These are phyloP conservation scores for Cyphomyrus plagiostoma DNA, from an alignment of 2,113 vertebrate genomes.

Conservation along the genomic window DNA sequence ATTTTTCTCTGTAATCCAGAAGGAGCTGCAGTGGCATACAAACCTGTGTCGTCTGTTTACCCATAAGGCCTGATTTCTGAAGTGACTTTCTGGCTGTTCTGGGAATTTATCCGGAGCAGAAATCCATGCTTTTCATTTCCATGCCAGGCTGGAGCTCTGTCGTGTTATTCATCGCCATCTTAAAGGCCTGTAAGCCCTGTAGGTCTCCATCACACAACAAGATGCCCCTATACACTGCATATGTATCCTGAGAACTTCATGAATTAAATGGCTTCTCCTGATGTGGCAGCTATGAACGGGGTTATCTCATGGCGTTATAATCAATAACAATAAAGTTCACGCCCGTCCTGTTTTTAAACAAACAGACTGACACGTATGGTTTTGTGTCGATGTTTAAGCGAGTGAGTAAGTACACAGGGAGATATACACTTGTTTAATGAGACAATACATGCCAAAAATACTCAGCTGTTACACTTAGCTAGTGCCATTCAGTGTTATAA, in stretches of 20 bases:
- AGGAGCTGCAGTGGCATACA: neutral
- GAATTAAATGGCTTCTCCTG: neutral
- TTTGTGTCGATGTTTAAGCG: neutral
- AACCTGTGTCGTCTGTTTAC: neutral
- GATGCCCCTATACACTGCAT: neutral
- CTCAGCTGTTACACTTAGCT: neutral
- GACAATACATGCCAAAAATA: neutral
- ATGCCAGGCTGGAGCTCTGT: neutral
- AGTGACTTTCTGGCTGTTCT: neutral
- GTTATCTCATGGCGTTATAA: neutral
- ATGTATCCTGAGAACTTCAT: neutral
- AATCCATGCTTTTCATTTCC: neutral
- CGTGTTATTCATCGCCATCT: neutral
- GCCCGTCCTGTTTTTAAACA: neutral
- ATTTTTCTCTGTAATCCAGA: neutral
- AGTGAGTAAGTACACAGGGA: neutral
- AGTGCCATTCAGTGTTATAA: neutral
- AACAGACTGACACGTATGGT: neutral
- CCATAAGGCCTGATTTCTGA: neutral
- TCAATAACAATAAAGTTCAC: neutral
- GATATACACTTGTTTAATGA: neutral
- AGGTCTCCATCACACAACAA: neutral
- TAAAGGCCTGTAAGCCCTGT: neutral
- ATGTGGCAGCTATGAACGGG: neutral
- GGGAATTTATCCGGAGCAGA: neutral